Base-by-base conservation (phyloP, 2,888 invertebrate species). In the Minunthozetes semirufus region DNA sequence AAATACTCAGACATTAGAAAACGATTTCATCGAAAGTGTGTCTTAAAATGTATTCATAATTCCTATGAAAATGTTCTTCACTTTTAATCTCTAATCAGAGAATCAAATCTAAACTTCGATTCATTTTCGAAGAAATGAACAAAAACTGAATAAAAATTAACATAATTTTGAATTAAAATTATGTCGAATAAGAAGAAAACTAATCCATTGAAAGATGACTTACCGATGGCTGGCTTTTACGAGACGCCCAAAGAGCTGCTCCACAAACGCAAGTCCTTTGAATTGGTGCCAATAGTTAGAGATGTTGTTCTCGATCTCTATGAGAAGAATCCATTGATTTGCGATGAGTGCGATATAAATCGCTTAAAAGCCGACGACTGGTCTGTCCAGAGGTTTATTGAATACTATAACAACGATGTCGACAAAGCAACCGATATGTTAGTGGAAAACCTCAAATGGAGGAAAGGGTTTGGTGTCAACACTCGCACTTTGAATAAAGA, bases 301-400 rank as follows among this genome's bases (percentile, higher is more conserved):
- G 27, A 70, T 27, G 48, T 48, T 15, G 13, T 70, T 13, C 2
- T 48, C 8, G 25, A 70, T 1, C 1, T 70, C 1, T 70, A 25
- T 48, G 70, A 70, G 27, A 22, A 5, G 11, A 48, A 70, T 17
- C 25, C 25, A 22, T 17, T 9, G 1, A 3, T 70, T 46, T 1
- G 5, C 48, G 70, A 70, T 70, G 70, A 70, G 13, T 70, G 70
- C 27, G 70, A 70, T 70, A 48, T 48, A 25, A 48, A 70, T 13
- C 70, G 70, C 6, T 25, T 70, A 1, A 8, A 15, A 70, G 6
- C 48, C 6, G 27, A 70, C 27, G 48, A 70, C 46, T 70, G 70
- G 70, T 70, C 25, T 70, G 70, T 70, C 17, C 70, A 70, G 48
- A 19, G 70, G 15, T 70, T 25, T 48, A 11, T 48, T 27, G 70